A percentile compares a stretch with the other conserved stretches of the same genome.
Conservation (phyloP, 2,888 invertebrate genomes). For the Napeogenes inachia region DNA sequence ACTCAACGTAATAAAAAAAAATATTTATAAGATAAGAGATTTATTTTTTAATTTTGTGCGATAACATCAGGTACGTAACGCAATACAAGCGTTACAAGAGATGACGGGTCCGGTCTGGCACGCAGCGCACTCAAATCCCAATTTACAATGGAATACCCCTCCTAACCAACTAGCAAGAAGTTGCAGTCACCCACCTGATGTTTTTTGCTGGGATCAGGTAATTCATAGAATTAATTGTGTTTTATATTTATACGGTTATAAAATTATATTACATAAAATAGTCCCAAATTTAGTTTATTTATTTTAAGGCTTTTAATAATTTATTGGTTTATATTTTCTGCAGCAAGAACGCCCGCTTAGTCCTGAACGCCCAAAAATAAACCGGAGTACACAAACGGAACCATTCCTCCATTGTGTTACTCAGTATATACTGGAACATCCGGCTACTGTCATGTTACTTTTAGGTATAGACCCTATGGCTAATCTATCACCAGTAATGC, state of each 20-base stretch:
- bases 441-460: constrained; percentile 83
- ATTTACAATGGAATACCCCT: constrained; percentile 79
- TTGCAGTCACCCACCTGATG: constrained; percentile 90
- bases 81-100: constrained; percentile 90
- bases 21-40: background rate
- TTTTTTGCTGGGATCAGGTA: constrained; percentile 85
- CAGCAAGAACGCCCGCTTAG: constrained; percentile 65
- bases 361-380: constrained; percentile 61
- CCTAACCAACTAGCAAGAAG: constrained; percentile 82
- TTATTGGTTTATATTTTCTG: constrained; percentile 23
- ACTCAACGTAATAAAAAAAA: no score
- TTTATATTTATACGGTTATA: background rate
- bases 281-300: constrained; percentile 9
- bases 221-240: constrained; percentile 5
- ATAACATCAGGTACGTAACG: constrained; percentile 82
- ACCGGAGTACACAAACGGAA: constrained; percentile 80
- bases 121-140: constrained; percentile 90
- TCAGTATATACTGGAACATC: constrained; percentile 83
- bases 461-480: constrained; percentile 83
- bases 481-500: constrained; percentile 58
- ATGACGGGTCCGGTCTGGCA: constrained; percentile 84
- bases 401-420: constrained; percentile 78
- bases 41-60: background rate
- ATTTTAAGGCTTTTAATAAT: constrained; percentile 15
- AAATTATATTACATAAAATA: background rate